Conservation (phyloP, 2,797 vertebrate genomes). For the Sebastes minor region DNA sequence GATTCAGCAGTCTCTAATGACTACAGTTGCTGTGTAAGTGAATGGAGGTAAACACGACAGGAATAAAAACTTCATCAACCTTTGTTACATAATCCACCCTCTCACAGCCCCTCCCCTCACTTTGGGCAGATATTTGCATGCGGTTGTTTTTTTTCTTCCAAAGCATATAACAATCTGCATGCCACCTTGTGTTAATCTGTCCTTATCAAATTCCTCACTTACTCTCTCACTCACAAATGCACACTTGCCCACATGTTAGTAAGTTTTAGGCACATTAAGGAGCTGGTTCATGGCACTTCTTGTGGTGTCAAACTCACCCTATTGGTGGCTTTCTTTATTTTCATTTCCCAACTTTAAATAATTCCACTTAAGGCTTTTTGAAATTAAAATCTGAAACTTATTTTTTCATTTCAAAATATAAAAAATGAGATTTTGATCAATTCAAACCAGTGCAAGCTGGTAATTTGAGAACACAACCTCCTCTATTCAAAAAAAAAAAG, state of each 20-base stretch:
- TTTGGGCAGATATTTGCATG: constrained; percentile 20
- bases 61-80: constrained; percentile 42
- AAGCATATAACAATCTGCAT: not conserved
- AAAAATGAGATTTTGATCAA: not conserved
- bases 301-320: not conserved
- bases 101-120: constrained; percentile 32
- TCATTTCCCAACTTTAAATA: not conserved
- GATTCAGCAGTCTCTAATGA: constrained; percentile 19
- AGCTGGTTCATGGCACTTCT: too few species aligned
- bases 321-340: too few species aligned
- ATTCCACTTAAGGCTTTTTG: too few species aligned
- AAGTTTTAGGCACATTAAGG: too few species aligned
- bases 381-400: not conserved
- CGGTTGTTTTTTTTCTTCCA: not conserved
- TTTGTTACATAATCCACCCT: constrained; percentile 66
- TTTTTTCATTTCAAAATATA: not conserved
- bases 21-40: constrained; percentile 9
- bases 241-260: not conserved
- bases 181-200: not conserved
- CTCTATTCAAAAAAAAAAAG: too few species aligned
- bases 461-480: not conserved
- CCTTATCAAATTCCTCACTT: not conserved
- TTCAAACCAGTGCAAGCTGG: not conserved
- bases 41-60: constrained; percentile 34
- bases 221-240: not conserved